A percentile compares a stretch with the other conserved stretches of the same genome.
Conservation (phyloP, 2,113 vertebrate genomes). For the Ochotona princeps region DNA sequence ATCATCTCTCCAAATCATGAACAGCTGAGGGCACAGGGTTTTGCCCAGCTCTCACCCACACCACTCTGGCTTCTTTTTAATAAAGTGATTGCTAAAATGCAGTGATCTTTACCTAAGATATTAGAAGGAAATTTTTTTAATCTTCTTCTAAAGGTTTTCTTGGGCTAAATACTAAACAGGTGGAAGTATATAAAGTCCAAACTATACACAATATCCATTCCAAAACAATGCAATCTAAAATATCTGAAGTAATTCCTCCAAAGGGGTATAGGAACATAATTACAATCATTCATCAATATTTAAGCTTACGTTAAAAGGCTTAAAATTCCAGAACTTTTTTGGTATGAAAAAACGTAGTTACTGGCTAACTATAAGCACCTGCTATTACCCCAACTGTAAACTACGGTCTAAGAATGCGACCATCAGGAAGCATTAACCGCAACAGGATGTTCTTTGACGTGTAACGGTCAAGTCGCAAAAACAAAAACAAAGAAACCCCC, state of each 20-base stretch:
- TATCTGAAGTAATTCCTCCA: neutral
- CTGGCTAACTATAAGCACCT: constrained; percentile 5
- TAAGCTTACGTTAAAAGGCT: neutral
- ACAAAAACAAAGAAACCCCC: neutral
- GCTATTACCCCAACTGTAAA: neutral
- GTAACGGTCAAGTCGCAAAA: neutral
- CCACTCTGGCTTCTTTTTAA: neutral
- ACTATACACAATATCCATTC: constrained; percentile 16
- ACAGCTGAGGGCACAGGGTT: neutral
- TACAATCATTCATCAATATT: neutral
- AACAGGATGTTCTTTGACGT: neutral
- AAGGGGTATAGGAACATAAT: neutral
- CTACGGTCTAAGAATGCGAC: neutral
- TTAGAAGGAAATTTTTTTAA: neutral
- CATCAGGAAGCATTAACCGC: neutral
- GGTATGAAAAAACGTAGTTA: constrained; percentile 13
- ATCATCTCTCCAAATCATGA: constrained; percentile 3
- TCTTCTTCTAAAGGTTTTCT: neutral
- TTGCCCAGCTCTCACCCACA: neutral
- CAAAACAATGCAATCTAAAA: constrained; percentile 42
- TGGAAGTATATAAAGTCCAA: neutral
- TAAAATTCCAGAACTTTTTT: constrained; percentile 42
- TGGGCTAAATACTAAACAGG: constrained; percentile 41
- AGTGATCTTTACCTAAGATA: neutral
- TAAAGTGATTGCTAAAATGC: constrained; percentile 49